Evolutionary conservation across 2,797 vertebrate genomes (phyloP), one percentile per base, ranked within the genome.

Genomic region (Enteromius treurensis): DNA sequence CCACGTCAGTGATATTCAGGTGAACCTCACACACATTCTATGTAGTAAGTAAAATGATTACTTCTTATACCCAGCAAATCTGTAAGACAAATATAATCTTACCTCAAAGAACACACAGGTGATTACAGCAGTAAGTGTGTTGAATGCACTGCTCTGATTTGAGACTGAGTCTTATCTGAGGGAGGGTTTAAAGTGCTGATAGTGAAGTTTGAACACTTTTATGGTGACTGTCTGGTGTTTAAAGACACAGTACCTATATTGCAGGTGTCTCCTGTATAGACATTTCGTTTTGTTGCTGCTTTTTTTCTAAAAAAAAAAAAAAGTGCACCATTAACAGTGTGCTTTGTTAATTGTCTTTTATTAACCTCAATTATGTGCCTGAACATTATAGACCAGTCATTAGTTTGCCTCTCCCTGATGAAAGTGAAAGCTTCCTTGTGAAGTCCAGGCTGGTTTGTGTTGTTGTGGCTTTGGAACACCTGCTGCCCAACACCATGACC

Each of bases 201-300:
- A 65, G 79, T 79, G 26, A 58, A 82, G 77, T 47, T 55, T 62
- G 47, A 80, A 51, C 47, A 77, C 21, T 65, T 89, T 89, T 89
- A 89, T 87, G 29, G 78, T 76, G 42, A 87, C 51, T 40, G 51
- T 1, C 45, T 19, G 10, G 5, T 79, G 62, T 64, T 89, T 89
- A 88, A 89, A 88, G 84, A 26, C 75, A 79, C 86, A 87, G 78
- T 45, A 74, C 60, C 26, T 75, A 34, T 11, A 51, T 76, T 7
- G 14, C 34, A 23, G 2, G 15, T 21, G 40, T 32, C 37, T 77
- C 11, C n/a, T 19, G 58, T 53, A 13, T 17, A 8, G 34, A 51
- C 32, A 14, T 26, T 64, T 34, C 64, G 14, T 1, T 55, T 55
- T 55, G n/a, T 19, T 53, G 2, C 19, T 19, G 3, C 3, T n/a